Evolutionary conservation across 2,113 vertebrate genomes (phyloP).

Genomic region (Rattus rattus): DNA sequence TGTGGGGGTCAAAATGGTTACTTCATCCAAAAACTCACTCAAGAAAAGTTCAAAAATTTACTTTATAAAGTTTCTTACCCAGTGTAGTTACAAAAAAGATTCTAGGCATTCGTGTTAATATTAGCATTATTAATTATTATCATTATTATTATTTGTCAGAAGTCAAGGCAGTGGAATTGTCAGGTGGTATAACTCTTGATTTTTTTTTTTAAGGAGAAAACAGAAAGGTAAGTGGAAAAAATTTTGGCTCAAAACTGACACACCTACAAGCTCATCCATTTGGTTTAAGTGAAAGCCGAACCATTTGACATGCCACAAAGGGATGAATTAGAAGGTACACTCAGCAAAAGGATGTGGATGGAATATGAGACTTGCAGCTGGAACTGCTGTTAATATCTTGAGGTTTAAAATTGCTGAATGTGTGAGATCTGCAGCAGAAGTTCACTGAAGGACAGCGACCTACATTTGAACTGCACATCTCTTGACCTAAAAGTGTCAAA

Average conservation of each 20-base stretch:
- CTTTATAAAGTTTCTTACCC: constrained; percentile 24
- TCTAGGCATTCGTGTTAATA: neutral
- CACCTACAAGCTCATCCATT: neutral
- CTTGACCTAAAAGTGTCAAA: constrained; percentile 83
- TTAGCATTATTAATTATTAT: neutral
- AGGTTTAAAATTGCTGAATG: constrained; percentile 70
- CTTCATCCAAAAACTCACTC: neutral
- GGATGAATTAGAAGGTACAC: neutral
- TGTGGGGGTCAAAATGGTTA: constrained; percentile 39
- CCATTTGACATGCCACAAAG: neutral
- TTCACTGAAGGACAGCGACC: constrained; percentile 73
- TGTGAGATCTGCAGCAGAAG: constrained; percentile 41
- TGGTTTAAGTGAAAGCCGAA: constrained; percentile 28
- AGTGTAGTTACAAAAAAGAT: neutral
- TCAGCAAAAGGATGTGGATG: constrained; percentile 48
- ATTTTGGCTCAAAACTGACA: neutral
- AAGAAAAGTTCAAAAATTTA: neutral
- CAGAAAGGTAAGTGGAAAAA: neutral
- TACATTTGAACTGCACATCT: constrained; percentile 74
- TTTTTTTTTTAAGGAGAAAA: neutral
- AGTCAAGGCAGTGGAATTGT: neutral
- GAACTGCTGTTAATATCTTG: neutral
- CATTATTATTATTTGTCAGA: neutral
- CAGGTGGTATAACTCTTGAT: neutral
- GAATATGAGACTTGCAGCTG: neutral